Base-by-base conservation (phyloP, 2,797 vertebrate species). In the Uromys caudimaculatus region DNA sequence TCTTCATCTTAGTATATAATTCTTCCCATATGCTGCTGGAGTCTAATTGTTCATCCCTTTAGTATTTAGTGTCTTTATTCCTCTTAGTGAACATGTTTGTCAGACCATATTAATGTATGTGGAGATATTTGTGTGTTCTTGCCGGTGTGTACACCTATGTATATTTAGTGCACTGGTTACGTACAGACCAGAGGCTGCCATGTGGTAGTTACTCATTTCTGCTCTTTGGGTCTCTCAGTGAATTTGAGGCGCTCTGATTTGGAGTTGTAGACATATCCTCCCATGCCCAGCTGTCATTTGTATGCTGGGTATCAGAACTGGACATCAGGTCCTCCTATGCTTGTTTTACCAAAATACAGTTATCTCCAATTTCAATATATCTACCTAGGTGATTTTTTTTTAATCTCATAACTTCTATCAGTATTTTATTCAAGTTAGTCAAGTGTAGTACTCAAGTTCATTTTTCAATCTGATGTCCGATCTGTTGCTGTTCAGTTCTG, bases 31-130 rank as follows among this genome's bases (percentile, higher is more conserved):
- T 93, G 67, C 38, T 47, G 14, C 38, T 47, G 52, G 67, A 73
- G n/a, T 91, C 78, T 47, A n/a, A n/a, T 82, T 58, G 23, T 47
- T 91, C n/a, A 27, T 83, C 44, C 23, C n/a, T 91, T 83, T n/a
- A 91, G 58, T 52, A 27, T 58, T 90, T 69, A 27, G 9, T 76
- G 67, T 87, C 41, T 77, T 93, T 83, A 4, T 13, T 93, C 19
- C 56, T 56, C 38, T 19, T 73, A 47, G 4, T 91, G 60, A 83
- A 27, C 60, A 0, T 86, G 24, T 88, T 35, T 91, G 56, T 79
- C 56, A 87, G 67, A 78, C 77, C 16, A n/a, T 95, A 47, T 88
- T 91, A 89, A 44, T 85, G 47, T 52, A n/a, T 86, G 58, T 83
- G 44, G 32, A 4, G 32, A 1, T 69, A n/a, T 52, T 21, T 52